Percentiles rank a stretch among this genome's conserved stretches.
phyloP scores from a whole-genome alignment of 2,797 vertebrate genomes.

The Coregonus suidteri region DNA sequence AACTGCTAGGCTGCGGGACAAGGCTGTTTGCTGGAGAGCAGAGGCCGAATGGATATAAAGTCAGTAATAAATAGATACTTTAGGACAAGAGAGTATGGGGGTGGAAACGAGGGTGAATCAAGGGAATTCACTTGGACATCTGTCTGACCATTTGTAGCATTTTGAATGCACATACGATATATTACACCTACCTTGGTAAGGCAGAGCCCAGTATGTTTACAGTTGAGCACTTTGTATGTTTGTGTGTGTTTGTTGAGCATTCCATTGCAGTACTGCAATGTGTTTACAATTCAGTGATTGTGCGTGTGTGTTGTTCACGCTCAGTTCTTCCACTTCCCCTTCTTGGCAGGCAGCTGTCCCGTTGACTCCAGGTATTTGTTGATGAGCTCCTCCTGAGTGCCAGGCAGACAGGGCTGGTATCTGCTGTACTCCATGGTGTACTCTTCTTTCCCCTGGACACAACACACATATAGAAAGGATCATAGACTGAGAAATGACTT shows the following conservation, averaged over 20 bases:
- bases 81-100: not conserved
- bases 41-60: slow-evolving; percentile 19
- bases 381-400: slow-evolving; percentile 87
- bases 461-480: slow-evolving; percentile 3
- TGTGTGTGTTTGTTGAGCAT: not conserved
- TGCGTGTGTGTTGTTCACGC: not conserved
- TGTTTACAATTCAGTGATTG: not conserved
- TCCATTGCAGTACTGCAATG: not conserved
- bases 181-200: not conserved
- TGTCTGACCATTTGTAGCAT: not conserved
- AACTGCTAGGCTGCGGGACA: slow-evolving; percentile 7
- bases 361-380: slow-evolving; percentile 92
- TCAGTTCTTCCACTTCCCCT: slow-evolving; percentile 93
- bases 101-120: not conserved
- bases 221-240: not conserved
- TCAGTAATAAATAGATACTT: slow-evolving; percentile 48
- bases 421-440: slow-evolving; percentile 95
- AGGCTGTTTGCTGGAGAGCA: not conserved
- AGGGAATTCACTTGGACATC: not conserved
- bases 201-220: not conserved
- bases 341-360: slow-evolving; percentile 89
- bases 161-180: slow-evolving; percentile 9
- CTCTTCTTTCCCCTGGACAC: slow-evolving; percentile 90
- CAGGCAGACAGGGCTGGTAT: slow-evolving; percentile 82
- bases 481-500: slow-evolving; percentile 13